Base-by-base conservation (phyloP, 2,113 vertebrate species). In the Aspiorhynchus laticeps region DNA sequence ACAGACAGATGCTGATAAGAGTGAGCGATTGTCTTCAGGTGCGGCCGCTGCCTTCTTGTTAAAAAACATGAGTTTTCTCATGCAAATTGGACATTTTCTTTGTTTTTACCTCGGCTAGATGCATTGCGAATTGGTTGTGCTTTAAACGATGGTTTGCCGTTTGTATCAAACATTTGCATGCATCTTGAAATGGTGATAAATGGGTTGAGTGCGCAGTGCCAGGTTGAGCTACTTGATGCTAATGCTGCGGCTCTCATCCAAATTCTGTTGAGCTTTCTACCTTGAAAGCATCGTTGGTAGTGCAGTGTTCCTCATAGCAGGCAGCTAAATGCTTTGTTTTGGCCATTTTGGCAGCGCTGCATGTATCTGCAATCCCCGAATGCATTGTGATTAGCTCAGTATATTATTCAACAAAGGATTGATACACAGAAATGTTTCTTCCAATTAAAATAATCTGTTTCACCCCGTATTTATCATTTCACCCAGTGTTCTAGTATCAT, bases 231-330 rank as follows among this genome's bases (percentile, higher is more conserved):
- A 76, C 73, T 76, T 28, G 41, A 76, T 76, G 41, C 41, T 48
- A 48, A 76, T 76, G 41, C n/a, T 7, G n/a, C n/a, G 2, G 74
- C 74, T 26, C n/a, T 26, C 41, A 2, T 43, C n/a, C 41, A 28
- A 48, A 48, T 46, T 76, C 74, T 76, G 14, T 76, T 76, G 24
- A 76, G 74, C 74, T 15, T 75, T 5, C 71, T 15, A 76, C 74
- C 74, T 48, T 76, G 74, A 76, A 76, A 76, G 74, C 74, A 28
- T 76, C n/a, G 14, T 46, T 76, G 74, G 74, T 41, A 48, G 17
- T 76, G 74, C n/a, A 26, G 63, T 6, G 12, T 15, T 31, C 63
- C 26, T 17, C 63, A 28, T 65, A 67, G 73, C 15, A 48, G 73
- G 73, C 41, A 26, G 41, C 41, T 76, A 48, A 48, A 76, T 26